phyloP scores from a whole-genome alignment of 2,888 invertebrate species.

The Odontocolon sp. region DNA sequence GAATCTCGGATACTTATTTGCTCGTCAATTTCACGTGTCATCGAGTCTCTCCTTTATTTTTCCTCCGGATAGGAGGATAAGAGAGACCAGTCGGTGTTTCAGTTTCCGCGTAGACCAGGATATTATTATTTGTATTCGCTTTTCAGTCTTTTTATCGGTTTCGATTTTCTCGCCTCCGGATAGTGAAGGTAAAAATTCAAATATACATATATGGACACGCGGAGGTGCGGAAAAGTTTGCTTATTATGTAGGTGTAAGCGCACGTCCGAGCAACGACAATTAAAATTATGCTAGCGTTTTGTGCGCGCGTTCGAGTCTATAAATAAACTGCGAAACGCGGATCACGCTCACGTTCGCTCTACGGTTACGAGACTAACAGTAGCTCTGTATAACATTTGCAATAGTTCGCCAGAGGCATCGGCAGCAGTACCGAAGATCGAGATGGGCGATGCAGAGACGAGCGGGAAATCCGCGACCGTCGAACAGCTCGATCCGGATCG shows the following conservation, averaged over 20 bases:
- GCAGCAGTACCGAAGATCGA: conserved; percentile 36
- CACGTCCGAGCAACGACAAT: conserved; percentile 47
- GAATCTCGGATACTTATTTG: not conserved
- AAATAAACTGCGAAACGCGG: conserved; percentile 38
- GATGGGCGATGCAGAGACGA: conserved; percentile 51
- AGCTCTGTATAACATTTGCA: conserved; percentile 24
- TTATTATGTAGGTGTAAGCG: not conserved
- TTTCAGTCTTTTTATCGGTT: not conserved
- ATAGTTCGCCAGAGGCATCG: conserved; percentile 41
- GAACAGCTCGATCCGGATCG: conserved; percentile 28
- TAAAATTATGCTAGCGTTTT: conserved; percentile 47
- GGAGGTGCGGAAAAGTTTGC: not conserved
- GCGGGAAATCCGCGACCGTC: conserved; percentile 29
- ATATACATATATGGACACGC: not conserved
- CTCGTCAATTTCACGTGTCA: not conserved
- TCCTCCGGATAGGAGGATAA: not conserved
- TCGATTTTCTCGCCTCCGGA: not conserved
- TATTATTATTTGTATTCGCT: not conserved
- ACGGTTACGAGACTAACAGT: not conserved
- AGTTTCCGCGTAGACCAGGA: not conserved
- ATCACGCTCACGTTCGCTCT: not conserved
- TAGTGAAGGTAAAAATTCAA: not conserved
- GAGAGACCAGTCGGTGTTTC: not conserved
- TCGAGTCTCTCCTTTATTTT: not conserved
- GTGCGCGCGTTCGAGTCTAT: conserved; percentile 43